Conservation (phyloP, 92 coral and sea anemone genomes). For the Phymanthus crucifer region DNA sequence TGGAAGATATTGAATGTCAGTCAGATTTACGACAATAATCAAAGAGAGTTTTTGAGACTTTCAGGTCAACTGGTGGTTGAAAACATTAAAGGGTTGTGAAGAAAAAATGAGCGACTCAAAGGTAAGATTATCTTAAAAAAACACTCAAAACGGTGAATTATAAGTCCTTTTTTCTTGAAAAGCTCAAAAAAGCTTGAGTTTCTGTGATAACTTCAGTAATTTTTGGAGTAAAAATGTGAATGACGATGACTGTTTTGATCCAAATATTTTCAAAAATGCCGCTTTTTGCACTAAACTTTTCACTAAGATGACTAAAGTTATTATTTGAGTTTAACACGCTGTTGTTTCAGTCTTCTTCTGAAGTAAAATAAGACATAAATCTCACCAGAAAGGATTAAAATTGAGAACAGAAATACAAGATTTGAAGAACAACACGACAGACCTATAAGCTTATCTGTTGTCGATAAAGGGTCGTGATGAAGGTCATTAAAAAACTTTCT, state of each 20-base stretch:
- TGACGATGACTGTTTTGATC: not conserved
- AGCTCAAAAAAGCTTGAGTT: not conserved
- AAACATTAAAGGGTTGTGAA: slow-evolving; percentile 10
- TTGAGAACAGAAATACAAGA: not conserved
- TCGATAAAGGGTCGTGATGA: not conserved
- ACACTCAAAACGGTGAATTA: not conserved
- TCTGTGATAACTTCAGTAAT: not conserved
- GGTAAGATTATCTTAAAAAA: not conserved
- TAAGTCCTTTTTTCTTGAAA: not conserved
- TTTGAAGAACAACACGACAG: not conserved
- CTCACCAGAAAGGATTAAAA: not conserved
- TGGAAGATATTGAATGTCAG: slow-evolving; percentile 29
- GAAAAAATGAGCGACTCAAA: not conserved
- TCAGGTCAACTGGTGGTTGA: slow-evolving; percentile 21
- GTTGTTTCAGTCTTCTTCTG: not conserved
- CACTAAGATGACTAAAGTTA: not conserved
- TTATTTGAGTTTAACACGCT: not conserved
- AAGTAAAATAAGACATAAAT: not conserved
- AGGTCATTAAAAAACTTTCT: slow-evolving; percentile 8
- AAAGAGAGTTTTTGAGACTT: not conserved
- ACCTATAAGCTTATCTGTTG: not conserved
- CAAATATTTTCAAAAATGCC: not conserved
- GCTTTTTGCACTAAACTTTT: not conserved
- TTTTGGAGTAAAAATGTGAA: not conserved
- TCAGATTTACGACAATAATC: not conserved